Conservation (phyloP, 2,888 invertebrate genomes). For the Apocheima hispidaria region DNA sequence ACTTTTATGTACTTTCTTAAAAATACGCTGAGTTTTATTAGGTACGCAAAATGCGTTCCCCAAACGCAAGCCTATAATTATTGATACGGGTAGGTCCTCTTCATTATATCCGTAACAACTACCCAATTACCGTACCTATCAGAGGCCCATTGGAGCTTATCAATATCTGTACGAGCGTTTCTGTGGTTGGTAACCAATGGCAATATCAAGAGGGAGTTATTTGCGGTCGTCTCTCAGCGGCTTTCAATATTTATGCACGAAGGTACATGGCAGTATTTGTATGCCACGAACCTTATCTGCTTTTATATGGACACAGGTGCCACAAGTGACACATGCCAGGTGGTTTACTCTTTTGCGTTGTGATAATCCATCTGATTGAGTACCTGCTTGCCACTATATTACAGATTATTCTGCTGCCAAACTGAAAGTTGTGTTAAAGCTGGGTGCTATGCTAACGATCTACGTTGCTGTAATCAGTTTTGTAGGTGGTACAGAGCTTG, state of each 20-base stretch:
- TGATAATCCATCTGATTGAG: background rate
- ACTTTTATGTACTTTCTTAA: too few relatives aligned
- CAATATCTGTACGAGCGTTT: slow-evolving; percentile 3
- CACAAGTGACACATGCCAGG: too few relatives aligned
- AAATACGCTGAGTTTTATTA: background rate
- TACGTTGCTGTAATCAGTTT: background rate
- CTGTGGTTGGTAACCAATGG: slow-evolving; percentile 7
- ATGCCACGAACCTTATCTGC: background rate
- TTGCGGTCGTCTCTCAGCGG: slow-evolving; percentile 1
- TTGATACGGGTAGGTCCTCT: background rate
- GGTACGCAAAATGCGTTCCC: background rate
- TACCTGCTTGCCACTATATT: background rate
- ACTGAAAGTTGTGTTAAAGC: background rate
- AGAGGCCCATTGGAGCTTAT: slow-evolving; percentile 11
- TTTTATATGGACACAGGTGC: slow-evolving; percentile 2
- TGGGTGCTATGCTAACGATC: background rate
- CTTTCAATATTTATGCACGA: background rate
- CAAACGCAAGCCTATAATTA: background rate
- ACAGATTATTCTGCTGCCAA: slow-evolving; percentile 4
- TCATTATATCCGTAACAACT: slow-evolving; percentile 13
- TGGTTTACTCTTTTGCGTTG: background rate
- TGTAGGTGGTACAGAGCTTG: background rate
- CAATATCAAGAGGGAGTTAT: background rate
- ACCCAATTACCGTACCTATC: slow-evolving; percentile 13
- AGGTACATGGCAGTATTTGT: too few relatives aligned